Percentiles rank a stretch among this genome's conserved stretches.
Conservation (phyloP, 1,140 invertebrate species). For the Drosophila nannoptera region DNA sequence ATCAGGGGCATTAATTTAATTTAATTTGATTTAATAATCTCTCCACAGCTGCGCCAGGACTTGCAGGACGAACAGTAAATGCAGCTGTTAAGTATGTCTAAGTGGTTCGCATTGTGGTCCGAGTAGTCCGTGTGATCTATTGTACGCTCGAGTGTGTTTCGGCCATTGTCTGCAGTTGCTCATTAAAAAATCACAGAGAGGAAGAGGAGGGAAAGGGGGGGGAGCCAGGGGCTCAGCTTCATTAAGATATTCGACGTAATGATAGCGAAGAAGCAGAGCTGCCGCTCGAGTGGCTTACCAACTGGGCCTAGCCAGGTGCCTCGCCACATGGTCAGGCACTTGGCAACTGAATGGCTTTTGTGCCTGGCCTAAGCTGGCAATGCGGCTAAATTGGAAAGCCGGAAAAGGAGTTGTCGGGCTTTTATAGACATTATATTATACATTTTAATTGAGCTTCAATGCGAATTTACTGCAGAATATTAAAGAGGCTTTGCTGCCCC, state of each 20-base stretch:
- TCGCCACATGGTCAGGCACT: constrained; percentile 14
- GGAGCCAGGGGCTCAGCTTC: constrained; percentile 5
- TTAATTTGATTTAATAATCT: constrained; percentile 76
- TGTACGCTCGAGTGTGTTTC: constrained; percentile 46
- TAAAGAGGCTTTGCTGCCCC: not conserved
- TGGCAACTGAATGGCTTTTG: constrained; percentile 15
- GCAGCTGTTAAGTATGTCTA: constrained; percentile 63
- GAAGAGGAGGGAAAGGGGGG: not conserved
- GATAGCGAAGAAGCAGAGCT: not conserved
- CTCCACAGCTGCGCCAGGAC: not conserved
- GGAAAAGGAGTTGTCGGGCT: not conserved
- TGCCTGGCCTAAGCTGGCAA: not conserved
- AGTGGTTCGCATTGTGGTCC: constrained; percentile 51
- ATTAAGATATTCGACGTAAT: constrained; percentile 32
- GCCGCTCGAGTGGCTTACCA: constrained; percentile 11
- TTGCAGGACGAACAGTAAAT: constrained; percentile 1
- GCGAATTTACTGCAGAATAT: not conserved
- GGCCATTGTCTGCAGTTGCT: constrained; percentile 28
- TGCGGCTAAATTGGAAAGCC: constrained; percentile 15
- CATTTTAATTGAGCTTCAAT: not conserved
- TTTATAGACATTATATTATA: not conserved
- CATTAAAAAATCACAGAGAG: constrained; percentile 40
- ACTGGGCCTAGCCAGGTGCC: constrained; percentile 10
- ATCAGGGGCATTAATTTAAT: constrained; percentile 75
- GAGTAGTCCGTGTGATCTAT: constrained; percentile 51